phyloP scores from a whole-genome alignment of 2,888 invertebrate species.

The Eupithecia subumbrata region DNA sequence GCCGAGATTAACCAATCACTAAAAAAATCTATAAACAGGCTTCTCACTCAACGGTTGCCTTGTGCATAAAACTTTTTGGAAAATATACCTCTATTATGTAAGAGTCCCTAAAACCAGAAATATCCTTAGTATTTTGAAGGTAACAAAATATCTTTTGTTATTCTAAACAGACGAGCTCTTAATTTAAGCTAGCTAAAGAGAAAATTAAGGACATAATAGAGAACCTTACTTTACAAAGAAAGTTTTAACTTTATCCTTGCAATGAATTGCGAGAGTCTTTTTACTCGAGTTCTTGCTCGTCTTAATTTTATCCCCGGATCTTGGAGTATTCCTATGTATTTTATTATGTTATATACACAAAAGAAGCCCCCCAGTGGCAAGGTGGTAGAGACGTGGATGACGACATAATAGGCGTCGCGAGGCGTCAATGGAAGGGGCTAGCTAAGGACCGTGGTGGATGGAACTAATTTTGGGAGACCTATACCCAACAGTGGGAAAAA shows the following conservation, averaged over 20 bases:
- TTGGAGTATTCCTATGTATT: not conserved
- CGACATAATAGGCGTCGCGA: too few species aligned
- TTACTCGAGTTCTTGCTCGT: slow-evolving; percentile 21
- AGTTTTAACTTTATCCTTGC: slow-evolving; percentile 40
- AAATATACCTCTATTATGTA: not conserved
- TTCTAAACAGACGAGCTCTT: slow-evolving; percentile 21
- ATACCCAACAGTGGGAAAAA: not conserved
- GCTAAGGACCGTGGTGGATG: not conserved
- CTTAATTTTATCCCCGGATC: not conserved
- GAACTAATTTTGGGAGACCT: not conserved
- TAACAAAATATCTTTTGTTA: slow-evolving; percentile 16
- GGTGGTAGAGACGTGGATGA: too few species aligned
- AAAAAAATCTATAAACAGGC: not conserved
- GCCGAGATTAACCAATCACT: too few species aligned
- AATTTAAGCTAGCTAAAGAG: slow-evolving; percentile 21
- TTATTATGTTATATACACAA: not conserved
- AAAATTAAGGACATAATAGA: slow-evolving; percentile 37
- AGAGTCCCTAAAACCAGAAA: not conserved
- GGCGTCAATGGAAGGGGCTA: too few species aligned
- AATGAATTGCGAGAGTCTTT: slow-evolving; percentile 37
- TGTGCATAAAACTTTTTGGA: not conserved
- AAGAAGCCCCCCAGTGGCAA: not conserved
- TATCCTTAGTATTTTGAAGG: not conserved
- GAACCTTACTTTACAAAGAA: slow-evolving; percentile 38
- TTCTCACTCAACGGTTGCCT: not conserved